Evolutionary conservation across 2,113 vertebrate genomes (phyloP).

Genomic region (Grus americana): DNA sequence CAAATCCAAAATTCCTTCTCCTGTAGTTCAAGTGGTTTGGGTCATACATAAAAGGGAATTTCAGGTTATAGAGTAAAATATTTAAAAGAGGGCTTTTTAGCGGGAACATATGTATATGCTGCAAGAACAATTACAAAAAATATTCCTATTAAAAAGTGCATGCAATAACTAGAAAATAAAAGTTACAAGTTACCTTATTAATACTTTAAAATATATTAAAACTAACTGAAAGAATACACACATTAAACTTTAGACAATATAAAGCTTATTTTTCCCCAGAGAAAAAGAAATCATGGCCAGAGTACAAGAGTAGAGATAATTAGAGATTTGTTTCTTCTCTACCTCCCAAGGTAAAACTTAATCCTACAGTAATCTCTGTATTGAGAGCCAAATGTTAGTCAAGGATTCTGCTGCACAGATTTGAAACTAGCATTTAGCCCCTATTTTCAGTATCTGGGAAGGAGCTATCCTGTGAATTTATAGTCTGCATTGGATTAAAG

Average conservation of each 20-base stretch:
- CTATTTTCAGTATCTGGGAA: not conserved
- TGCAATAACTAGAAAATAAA: not conserved
- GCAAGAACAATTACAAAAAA: not conserved
- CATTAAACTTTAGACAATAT: constrained; percentile 9
- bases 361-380: constrained; percentile 57
- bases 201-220: constrained; percentile 10
- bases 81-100: not conserved
- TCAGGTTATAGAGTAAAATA: not conserved
- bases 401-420: not conserved
- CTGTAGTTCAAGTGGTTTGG: not conserved
- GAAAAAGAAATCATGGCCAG: constrained; percentile 38
- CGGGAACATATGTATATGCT: not conserved
- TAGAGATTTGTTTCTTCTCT: constrained; percentile 54
- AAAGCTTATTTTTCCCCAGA: constrained; percentile 45
- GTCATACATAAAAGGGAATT: not conserved
- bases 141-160: not conserved
- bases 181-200: constrained; percentile 10
- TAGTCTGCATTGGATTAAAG: not conserved
- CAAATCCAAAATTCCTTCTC: constrained; percentile 19
- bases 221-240: not conserved
- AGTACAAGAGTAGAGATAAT: constrained; percentile 40
- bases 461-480: not conserved
- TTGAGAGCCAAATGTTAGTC: constrained; percentile 21
- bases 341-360: constrained; percentile 46
- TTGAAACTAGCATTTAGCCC: not conserved